A percentile compares a stretch with the other conserved stretches of the same genome.
These are phyloP conservation scores for Leistus spinibarbis DNA, from an alignment of 2,888 invertebrate genomes.

Conservation along the genomic window DNA sequence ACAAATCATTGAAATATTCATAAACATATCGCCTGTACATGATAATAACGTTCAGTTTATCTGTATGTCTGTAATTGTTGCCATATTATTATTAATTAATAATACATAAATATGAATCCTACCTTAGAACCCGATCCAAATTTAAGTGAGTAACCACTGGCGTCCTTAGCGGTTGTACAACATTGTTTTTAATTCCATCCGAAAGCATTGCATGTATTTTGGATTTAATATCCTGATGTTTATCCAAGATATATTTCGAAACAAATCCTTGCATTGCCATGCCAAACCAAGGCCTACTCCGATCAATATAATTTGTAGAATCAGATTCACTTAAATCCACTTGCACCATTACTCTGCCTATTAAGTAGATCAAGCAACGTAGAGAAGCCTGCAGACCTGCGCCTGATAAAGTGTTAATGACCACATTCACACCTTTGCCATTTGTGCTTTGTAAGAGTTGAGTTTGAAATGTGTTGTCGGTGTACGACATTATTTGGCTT, in stretches of 20 bases:
- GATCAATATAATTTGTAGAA: conserved; percentile 70
- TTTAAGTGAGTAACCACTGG: conserved; percentile 65
- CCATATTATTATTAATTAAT: too few species aligned
- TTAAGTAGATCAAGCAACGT: conserved; percentile 63
- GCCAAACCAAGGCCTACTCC: conserved; percentile 77
- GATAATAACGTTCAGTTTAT: neutral
- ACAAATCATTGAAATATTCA: too few species aligned
- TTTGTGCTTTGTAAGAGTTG: conserved; percentile 80
- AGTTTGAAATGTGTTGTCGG: conserved; percentile 79
- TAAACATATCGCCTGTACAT: neutral
- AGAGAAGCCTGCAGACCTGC: conserved; percentile 80
- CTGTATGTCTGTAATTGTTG: too few species aligned
- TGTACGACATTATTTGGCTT: neutral
- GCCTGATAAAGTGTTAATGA: conserved; percentile 86
- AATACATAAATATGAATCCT: too few species aligned
- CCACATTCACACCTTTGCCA: conserved; percentile 88
- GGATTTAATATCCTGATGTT: too few species aligned
- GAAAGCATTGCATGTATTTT: conserved; percentile 63
- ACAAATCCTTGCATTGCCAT: conserved; percentile 80
- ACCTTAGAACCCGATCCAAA: neutral
- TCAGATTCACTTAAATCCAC: conserved; percentile 79
- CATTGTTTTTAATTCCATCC: conserved; percentile 68
- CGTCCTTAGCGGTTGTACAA: conserved; percentile 70
- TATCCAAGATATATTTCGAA: conserved; percentile 70
- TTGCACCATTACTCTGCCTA: conserved; percentile 87